Base-by-base conservation (phyloP, 1,140 invertebrate genomes). In the Drosophila guanche region DNA sequence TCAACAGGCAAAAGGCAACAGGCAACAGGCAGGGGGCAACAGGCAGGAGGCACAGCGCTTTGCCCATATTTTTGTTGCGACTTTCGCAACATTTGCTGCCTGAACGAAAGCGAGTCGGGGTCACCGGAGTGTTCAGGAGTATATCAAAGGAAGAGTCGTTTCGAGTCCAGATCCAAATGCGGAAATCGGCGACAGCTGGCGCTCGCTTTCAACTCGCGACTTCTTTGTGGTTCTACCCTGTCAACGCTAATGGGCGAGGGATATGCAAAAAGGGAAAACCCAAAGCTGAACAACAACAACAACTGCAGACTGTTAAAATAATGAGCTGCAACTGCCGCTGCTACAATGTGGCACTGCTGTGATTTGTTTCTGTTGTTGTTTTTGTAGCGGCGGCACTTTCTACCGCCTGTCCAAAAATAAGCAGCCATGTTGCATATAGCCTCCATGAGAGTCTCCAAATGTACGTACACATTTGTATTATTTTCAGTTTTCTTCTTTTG, bases 221-320 rank as follows among this genome's bases (percentile, higher is more conserved):
- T 81, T 80, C 80, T 85, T 85, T 85, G 77, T 86, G 77, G 80
- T 85, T 85, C 80, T 85, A 73, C 81, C 80, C 81, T 86, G 80
- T 85, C 81, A 86, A 68, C 77, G 80, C 80, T 86, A 86, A 85
- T 86, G 80, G 80, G 16, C 16, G 16, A 20, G 16, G 65, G 73
- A 85, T 85, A 85, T 85, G 80, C 80, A 85, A 85, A 85, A 73
- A 43, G 65, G 16, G 16, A 20, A 67, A 68, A 68, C 33, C 59
- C 52, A 20, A 62, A 62, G 23, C 41, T 54, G 23, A n/a, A 40
- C 58, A 60, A 59, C 51, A 37, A 57, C 16, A 40, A 63, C 27
- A 41, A 41, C 50, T 27, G 65, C 37, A 27, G 46, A 57, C 52
- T 52, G 50, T 61, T 69, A 77, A 78, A 76, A 79, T 76, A 76